A percentile compares a stretch with the other conserved stretches of the same genome.
phyloP scores from a whole-genome alignment of 2,113 vertebrate genomes.

The Hippoglossus stenolepis region DNA sequence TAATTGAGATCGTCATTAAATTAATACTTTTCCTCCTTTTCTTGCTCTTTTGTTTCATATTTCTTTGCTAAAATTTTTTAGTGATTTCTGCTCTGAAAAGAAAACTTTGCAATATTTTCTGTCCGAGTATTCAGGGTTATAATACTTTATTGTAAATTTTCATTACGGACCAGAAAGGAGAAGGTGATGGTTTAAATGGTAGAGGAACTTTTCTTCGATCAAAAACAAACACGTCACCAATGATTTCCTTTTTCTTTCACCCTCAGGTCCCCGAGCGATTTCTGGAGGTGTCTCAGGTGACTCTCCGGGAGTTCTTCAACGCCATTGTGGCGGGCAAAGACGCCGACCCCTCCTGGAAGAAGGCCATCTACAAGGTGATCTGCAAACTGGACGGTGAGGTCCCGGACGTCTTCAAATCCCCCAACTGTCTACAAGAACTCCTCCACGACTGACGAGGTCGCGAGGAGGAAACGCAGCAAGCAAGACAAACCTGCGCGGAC shows the following conservation, averaged over 20 bases:
- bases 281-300: conserved; percentile 98
- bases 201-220: background rate
- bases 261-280: conserved; percentile 96
- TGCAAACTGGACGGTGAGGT: conserved; percentile 99
- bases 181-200: too few relatives aligned
- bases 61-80: too few relatives aligned
- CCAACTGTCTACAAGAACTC: conserved; percentile 98
- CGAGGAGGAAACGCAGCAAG: background rate
- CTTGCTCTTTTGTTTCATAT: background rate
- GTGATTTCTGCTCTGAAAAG: too few relatives aligned
- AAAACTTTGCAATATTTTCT: too few relatives aligned
- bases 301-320: conserved; percentile 98
- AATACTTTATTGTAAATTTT: too few relatives aligned
- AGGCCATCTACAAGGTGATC: conserved; percentile 99
- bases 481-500: conserved; percentile 19
- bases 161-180: too few relatives aligned
- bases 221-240: background rate
- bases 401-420: conserved; percentile 98
- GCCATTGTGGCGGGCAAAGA: conserved; percentile 99
- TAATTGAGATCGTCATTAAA: too few relatives aligned
- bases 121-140: too few relatives aligned
- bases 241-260: conserved; percentile 49
- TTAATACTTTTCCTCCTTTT: too few relatives aligned
- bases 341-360: conserved; percentile 99
- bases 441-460: conserved; percentile 87